These are phyloP conservation scores for Acipenser oxyrinchus DNA, from an alignment of 2,797 vertebrate genomes.

Conservation along the genomic window DNA sequence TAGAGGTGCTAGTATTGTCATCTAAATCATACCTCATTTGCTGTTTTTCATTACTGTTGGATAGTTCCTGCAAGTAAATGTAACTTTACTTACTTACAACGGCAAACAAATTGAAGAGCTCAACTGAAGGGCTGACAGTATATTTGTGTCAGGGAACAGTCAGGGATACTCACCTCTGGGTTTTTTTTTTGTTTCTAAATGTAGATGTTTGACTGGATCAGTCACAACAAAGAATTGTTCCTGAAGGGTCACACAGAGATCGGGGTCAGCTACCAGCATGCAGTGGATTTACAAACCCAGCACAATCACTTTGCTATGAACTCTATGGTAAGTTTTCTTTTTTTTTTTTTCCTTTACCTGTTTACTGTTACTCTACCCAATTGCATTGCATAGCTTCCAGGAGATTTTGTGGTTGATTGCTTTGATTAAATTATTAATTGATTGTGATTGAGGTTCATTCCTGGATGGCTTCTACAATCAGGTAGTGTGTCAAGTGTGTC, in stretches of 20 bases:
- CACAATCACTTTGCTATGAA: slow-evolving; percentile 99
- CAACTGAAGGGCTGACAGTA: background rate
- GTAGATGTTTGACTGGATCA: slow-evolving; percentile 99
- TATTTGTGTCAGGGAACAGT: slow-evolving; percentile 5
- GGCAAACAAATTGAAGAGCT: background rate
- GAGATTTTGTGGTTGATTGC: slow-evolving; percentile 57
- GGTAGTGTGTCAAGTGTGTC: too few relatives aligned
- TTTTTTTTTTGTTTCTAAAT: slow-evolving; percentile 21
- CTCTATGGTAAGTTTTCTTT: slow-evolving; percentile 78
- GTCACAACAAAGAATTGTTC: slow-evolving; percentile 96
- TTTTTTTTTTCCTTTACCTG: slow-evolving; percentile 13
- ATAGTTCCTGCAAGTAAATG: background rate
- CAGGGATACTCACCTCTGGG: slow-evolving; percentile 1
- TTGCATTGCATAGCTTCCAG: too few relatives aligned
- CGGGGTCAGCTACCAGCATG: slow-evolving; percentile 87
- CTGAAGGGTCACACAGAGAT: slow-evolving; percentile 96
- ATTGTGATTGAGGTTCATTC: too few relatives aligned
- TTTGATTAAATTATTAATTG: slow-evolving; percentile 33
- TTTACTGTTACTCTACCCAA: slow-evolving; percentile 2
- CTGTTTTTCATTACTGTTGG: too few relatives aligned
- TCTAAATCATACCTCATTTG: too few relatives aligned
- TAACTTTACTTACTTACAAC: too few relatives aligned
- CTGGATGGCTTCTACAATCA: too few relatives aligned
- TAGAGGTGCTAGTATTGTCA: too few relatives aligned
- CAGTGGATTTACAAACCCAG: slow-evolving; percentile 91